Evolutionary conservation across 2,113 vertebrate species (phyloP).

Genomic region (Acanthochromis polyacanthus): DNA sequence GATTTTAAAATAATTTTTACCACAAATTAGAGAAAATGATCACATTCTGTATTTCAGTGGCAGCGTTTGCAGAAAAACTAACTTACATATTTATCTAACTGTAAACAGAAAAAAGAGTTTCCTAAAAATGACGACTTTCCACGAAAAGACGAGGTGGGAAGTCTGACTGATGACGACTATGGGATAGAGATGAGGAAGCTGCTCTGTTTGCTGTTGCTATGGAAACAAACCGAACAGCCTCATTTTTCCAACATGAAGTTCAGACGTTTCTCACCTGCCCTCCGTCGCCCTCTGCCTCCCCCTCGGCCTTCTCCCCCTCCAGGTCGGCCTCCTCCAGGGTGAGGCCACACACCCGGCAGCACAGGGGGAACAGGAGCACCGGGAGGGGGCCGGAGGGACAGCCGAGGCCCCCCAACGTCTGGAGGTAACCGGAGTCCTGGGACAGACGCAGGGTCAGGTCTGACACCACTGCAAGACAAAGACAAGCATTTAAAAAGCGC

Average conservation of each 20-base stretch:
- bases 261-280: slow-evolving; percentile 81
- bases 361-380: slow-evolving; percentile 92
- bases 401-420: slow-evolving; percentile 64
- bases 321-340: slow-evolving; percentile 86
- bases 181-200: neutral
- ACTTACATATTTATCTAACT: too few relatives aligned
- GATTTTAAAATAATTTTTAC: too few relatives aligned
- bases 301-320: slow-evolving; percentile 56
- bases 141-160: neutral
- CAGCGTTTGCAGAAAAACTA: too few relatives aligned
- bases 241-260: neutral
- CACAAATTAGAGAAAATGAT: too few relatives aligned
- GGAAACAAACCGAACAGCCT: neutral
- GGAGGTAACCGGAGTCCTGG: slow-evolving; percentile 67
- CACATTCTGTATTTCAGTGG: too few relatives aligned
- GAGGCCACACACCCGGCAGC: slow-evolving; percentile 91
- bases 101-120: too few relatives aligned
- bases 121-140: neutral
- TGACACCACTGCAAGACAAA: slow-evolving; percentile 61
- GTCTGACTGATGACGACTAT: neutral
- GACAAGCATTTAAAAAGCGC: neutral
- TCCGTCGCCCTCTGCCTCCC: slow-evolving; percentile 83
- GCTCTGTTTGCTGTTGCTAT: neutral
- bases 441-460: slow-evolving; percentile 81
- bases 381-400: slow-evolving; percentile 82